phyloP scores from a whole-genome alignment of 1,140 invertebrate species.

The Myzus persicae region DNA sequence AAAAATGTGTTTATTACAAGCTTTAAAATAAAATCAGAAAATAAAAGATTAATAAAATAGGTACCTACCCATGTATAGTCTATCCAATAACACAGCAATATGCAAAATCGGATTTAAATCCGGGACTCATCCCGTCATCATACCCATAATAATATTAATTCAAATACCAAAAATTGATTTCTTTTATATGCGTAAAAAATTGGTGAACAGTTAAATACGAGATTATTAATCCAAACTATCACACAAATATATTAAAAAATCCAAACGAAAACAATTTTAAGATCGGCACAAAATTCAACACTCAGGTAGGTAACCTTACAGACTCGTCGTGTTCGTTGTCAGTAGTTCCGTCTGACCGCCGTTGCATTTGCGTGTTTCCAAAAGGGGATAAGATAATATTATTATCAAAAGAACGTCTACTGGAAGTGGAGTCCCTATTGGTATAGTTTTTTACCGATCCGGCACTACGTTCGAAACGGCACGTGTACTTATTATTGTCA shows the following conservation, averaged over 20 bases:
- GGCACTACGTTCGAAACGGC: slow-evolving; percentile 56
- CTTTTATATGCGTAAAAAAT: background rate
- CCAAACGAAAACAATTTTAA: background rate
- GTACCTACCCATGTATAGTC: background rate
- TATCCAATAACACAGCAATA: background rate
- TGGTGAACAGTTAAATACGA: background rate
- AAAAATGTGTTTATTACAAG: background rate
- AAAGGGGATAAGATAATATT: slow-evolving; percentile 5
- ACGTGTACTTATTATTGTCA: background rate
- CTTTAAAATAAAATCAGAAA: background rate
- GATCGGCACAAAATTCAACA: background rate
- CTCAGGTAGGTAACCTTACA: slow-evolving; percentile 20
- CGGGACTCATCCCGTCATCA: background rate
- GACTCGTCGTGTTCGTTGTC: background rate
- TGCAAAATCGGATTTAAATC: background rate
- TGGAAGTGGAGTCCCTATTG: background rate
- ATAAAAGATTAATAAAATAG: no score
- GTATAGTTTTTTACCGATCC: slow-evolving; percentile 13
- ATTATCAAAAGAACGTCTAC: slow-evolving; percentile 50
- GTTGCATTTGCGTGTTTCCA: background rate
- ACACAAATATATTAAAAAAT: background rate
- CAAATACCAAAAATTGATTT: background rate
- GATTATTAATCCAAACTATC: background rate
- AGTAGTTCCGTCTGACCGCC: background rate
- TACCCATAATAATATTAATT: background rate